Evolutionary conservation across 2,888 invertebrate species (phyloP), one percentile per base, ranked within the genome.

Genomic region (Lysandra coridon): DNA sequence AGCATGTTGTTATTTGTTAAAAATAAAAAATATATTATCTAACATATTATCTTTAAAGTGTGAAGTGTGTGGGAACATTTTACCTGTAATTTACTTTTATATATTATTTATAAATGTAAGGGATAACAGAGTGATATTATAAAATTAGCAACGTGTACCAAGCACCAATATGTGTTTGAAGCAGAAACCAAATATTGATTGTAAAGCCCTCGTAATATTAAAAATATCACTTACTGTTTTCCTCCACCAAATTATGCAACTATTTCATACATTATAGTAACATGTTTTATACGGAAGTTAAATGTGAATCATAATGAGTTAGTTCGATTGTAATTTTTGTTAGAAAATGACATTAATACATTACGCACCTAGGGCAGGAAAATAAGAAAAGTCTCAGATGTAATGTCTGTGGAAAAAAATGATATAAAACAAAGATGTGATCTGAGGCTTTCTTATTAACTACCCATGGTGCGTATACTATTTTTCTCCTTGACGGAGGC

Each of bases 111-210:
- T 14, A 14, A 53, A 53, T 14, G 53, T 14, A 53, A 53, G 12
- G 53, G 53, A 53, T 53, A 17, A 62, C 23, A n/a, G 62, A 30
- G 10, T 62, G 10, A 62, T 62, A 23, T 62, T 0, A 10, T 10
- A 62, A 62, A 62, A 62, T 33, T 12, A 30, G 33, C 69, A 69
- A 69, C 10, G 30, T 69, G 33, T 69, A 69, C 69, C 69, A 69
- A 69, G 33, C 33, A 33, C 69, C 33, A 69, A 30, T 14, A 69
- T 14, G 10, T 30, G 10, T 69, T 33, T 69, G 4, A 33, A 69
- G 12, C 33, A 33, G 30, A 69, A 14, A 62, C 7, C 33, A 33
- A 33, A 69, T 33, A 12, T 12, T 12, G 1, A 69, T 33, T 4
- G 33, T 69, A 33, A 69, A 69, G 33, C 69, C 4, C 33, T 10